These are phyloP conservation scores for Pampus argenteus DNA, from an alignment of 2,797 vertebrate genomes.

Conservation along the genomic window DNA sequence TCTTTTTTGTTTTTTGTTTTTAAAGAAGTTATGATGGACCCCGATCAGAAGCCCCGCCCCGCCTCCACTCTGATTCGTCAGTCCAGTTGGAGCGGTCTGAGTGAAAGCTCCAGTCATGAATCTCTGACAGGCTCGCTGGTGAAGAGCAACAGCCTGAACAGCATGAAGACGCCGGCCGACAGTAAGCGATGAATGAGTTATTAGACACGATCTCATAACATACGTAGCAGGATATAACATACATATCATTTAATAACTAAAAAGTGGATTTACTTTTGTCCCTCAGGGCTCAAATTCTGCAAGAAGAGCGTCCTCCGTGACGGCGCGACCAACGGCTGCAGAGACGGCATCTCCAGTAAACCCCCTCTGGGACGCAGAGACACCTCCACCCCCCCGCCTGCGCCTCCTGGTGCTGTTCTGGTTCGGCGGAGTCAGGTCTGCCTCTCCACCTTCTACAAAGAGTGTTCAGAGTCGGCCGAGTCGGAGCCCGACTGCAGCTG, in stretches of 20 bases:
- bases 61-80: constrained; percentile 88
- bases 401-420: constrained; percentile 48
- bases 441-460: constrained; percentile 84
- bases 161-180: constrained; percentile 76
- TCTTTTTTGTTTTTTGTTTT: neutral
- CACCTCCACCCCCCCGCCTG: constrained; percentile 27
- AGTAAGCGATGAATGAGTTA: constrained; percentile 85
- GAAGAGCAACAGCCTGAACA: constrained; percentile 91
- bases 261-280: no score
- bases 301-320: constrained; percentile 62
- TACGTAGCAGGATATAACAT: no score
- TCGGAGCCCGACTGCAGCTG: constrained; percentile 67
- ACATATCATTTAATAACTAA: no score
- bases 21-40: constrained; percentile 57
- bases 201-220: no score
- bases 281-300: constrained; percentile 62
- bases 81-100: constrained; percentile 91
- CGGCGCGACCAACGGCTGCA: constrained; percentile 55
- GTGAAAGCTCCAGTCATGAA: constrained; percentile 84
- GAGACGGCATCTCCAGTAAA: constrained; percentile 58
- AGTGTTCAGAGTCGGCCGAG: constrained; percentile 72
- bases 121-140: constrained; percentile 81
- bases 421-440: constrained; percentile 82
- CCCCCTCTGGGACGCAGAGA: constrained; percentile 66
- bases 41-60: constrained; percentile 63